Evolutionary conservation across 1,140 invertebrate genomes (phyloP).

Genomic region (Hypothenemus hampei): DNA sequence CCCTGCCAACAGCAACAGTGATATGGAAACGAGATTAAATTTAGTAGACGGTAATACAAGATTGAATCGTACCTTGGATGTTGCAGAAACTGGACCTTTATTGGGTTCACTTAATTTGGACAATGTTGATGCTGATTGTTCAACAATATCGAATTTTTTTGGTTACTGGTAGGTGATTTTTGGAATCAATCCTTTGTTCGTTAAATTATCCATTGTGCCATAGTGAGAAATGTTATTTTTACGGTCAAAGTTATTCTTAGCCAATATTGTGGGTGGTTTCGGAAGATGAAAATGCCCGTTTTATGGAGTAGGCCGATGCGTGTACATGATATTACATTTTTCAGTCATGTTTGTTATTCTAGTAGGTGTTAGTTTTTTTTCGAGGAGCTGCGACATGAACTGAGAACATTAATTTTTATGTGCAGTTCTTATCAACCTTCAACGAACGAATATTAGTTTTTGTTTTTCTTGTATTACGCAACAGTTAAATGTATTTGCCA

Average conservation of each 20-base stretch:
- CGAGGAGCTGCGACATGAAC: no score
- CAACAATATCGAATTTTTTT: conserved; percentile 43
- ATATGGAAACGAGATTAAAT: conserved; percentile 30
- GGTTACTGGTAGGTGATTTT: conserved; percentile 41
- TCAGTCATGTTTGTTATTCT: no score
- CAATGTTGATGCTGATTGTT: conserved; percentile 39
- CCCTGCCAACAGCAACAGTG: conserved; percentile 35
- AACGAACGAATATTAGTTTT: no score
- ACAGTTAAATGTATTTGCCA: no score
- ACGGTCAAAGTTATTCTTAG: conserved; percentile 7
- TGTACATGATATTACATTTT: no score
- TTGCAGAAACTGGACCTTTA: neutral
- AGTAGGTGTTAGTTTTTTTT: no score
- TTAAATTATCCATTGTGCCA: neutral
- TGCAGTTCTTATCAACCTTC: no score
- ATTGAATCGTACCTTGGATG: neutral
- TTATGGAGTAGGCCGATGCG: no score
- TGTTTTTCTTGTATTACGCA: no score
- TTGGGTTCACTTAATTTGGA: neutral
- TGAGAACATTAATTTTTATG: no score
- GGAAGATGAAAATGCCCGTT: no score
- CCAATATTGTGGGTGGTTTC: no score
- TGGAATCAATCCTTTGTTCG: neutral
- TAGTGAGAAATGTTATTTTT: neutral
- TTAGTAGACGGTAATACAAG: neutral